A percentile compares a stretch with the other conserved stretches of the same genome.
Evolutionary conservation across 2,113 vertebrate genomes (phyloP).

Genomic region (Ellobius talpinus): DNA sequence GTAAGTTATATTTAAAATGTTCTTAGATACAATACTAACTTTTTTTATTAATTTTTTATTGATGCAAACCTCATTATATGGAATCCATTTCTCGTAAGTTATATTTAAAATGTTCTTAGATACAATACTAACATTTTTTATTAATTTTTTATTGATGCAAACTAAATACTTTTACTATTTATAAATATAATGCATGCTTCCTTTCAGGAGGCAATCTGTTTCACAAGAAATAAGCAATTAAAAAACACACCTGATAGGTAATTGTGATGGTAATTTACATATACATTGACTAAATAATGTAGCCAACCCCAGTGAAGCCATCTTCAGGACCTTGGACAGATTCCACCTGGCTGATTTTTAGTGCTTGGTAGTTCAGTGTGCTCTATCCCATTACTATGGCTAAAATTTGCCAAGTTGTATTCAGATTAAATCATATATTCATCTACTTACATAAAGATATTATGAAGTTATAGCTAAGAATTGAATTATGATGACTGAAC

Average conservation of each 20-base stretch:
- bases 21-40: background rate
- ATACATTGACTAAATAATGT: background rate
- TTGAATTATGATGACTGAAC: background rate
- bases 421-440: background rate
- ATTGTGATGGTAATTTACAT: constrained; percentile 1
- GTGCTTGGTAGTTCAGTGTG: background rate
- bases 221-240: background rate
- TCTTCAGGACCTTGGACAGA: constrained; percentile 30
- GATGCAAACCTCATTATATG: background rate
- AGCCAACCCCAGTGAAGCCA: background rate
- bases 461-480: background rate
- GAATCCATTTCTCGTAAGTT: background rate
- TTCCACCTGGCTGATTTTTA: background rate
- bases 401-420: constrained; percentile 8
- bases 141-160: too few relatives aligned
- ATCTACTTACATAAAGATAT: background rate
- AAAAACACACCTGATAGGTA: background rate
- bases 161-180: background rate
- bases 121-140: too few relatives aligned
- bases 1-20: background rate
- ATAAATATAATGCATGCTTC: background rate
- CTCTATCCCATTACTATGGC: background rate
- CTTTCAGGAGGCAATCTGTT: background rate
- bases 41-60: too few relatives aligned
- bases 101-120: background rate